Percentiles rank a stretch among this genome's conserved stretches.
Evolutionary conservation across 2,888 invertebrate genomes (phyloP).

Genomic region (Dyspetes luteomarginatus): DNA sequence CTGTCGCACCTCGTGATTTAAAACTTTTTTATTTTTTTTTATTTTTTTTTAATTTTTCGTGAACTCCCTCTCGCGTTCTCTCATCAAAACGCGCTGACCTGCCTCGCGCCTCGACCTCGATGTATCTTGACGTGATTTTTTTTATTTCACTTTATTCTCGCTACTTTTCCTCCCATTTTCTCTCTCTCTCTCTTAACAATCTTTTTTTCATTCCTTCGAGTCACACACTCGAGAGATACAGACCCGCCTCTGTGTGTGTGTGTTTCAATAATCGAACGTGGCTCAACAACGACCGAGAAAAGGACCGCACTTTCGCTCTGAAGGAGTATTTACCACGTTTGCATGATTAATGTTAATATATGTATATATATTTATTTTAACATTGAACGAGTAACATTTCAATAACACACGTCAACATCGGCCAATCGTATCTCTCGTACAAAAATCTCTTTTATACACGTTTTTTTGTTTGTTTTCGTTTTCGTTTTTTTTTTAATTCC

Average conservation of each 20-base stretch:
- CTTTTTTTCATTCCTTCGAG: constrained; percentile 30
- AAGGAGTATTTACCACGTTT: constrained; percentile 76
- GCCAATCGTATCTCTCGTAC: constrained; percentile 40
- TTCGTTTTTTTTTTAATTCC: not conserved
- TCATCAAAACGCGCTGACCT: constrained; percentile 31
- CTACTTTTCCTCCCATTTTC: not conserved
- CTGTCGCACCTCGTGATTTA: constrained; percentile 62
- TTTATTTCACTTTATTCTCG: not conserved
- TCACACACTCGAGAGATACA: constrained; percentile 50
- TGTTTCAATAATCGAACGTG: constrained; percentile 63
- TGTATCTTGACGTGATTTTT: constrained; percentile 55
- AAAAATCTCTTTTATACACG: not conserved
- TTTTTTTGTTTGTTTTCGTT: not conserved
- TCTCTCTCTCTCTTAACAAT: too few species aligned
- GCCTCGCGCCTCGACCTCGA: constrained; percentile 43
- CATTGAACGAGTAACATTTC: not conserved
- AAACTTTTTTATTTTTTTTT: constrained; percentile 51
- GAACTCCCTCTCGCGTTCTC: constrained; percentile 19
- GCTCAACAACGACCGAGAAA: constrained; percentile 81
- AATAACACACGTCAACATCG: constrained; percentile 26
- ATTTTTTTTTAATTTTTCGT: constrained; percentile 11
- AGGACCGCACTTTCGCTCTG: constrained; percentile 82
- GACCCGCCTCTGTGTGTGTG: constrained; percentile 30
- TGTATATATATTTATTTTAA: not conserved
- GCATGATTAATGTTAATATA: not conserved